phyloP scores from a whole-genome alignment of 2,888 invertebrate species.

The Platypus cylindrus region DNA sequence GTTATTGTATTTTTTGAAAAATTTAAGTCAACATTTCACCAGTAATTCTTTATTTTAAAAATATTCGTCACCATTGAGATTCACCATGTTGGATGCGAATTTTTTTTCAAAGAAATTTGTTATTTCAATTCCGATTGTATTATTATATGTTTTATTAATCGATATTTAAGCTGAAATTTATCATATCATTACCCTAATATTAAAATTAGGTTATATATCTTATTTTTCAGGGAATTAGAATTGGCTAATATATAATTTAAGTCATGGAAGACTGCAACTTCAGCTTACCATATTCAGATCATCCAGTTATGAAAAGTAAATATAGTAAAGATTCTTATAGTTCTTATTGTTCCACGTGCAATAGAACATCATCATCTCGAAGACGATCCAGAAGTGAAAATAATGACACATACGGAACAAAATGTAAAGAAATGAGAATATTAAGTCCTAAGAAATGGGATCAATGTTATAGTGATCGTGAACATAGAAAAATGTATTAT shows the following conservation, averaged over 20 bases:
- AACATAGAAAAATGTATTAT: slow-evolving; percentile 32
- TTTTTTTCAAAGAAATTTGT: neutral
- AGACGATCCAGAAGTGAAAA: slow-evolving; percentile 32
- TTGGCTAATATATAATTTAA: neutral
- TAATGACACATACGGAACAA: slow-evolving; percentile 27
- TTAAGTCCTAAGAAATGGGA: slow-evolving; percentile 27
- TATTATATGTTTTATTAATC: neutral
- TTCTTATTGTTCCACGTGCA: slow-evolving; percentile 34
- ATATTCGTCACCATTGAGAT: slow-evolving; percentile 6
- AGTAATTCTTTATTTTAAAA: slow-evolving; percentile 1
- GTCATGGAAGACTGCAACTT: slow-evolving; percentile 29
- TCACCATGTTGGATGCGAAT: slow-evolving; percentile 7
- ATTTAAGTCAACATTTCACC: too few relatives aligned
- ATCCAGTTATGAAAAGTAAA: slow-evolving; percentile 23
- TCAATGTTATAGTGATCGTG: slow-evolving; percentile 28
- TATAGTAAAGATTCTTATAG: slow-evolving; percentile 29
- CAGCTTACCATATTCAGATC: slow-evolving; percentile 21
- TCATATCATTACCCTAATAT: slow-evolving; percentile 1
- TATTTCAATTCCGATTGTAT: neutral
- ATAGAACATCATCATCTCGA: slow-evolving; percentile 29
- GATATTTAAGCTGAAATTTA: too few relatives aligned
- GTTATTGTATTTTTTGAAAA: too few relatives aligned
- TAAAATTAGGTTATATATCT: slow-evolving; percentile 7
- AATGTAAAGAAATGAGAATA: slow-evolving; percentile 32
- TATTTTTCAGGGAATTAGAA: slow-evolving; percentile 3